phyloP scores from a whole-genome alignment of 1,140 invertebrate species.

The Microplitis mediator region DNA sequence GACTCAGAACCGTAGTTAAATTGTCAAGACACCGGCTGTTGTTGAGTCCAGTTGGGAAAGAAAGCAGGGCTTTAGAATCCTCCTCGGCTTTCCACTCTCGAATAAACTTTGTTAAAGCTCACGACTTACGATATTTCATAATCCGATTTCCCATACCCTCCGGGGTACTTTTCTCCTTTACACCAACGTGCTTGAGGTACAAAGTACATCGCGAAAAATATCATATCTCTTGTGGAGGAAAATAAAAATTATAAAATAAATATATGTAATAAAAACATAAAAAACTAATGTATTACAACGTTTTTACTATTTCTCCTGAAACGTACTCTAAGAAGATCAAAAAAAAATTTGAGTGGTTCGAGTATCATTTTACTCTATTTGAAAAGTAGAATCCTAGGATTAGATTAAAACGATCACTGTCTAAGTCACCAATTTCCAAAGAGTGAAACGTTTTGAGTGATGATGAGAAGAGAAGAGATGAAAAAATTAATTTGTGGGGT shows the following conservation, averaged over 20 bases:
- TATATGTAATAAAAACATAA: no score
- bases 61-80: not conserved
- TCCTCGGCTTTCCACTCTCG: slow-evolving; percentile 3
- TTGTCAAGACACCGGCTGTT: not conserved
- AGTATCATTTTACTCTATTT: not conserved
- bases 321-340: no score
- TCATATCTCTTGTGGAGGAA: no score
- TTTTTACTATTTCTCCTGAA: no score
- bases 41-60: not conserved
- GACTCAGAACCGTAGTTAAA: not conserved
- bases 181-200: not conserved
- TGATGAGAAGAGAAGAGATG: no score
- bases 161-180: not conserved
- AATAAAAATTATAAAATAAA: no score
- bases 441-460: not conserved
- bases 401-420: not conserved
- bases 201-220: no score
- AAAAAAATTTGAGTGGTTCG: no score
- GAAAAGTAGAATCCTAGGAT: not conserved
- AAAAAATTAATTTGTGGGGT: no score
- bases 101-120: slow-evolving; percentile 22
- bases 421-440: not conserved
- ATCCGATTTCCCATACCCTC: slow-evolving; percentile 8
- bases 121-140: slow-evolving; percentile 26
- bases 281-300: no score